Conservation (phyloP, 30 jellyfish, hydroid and myxozoan genomes). For the Chrysaora quinquecirrha region DNA sequence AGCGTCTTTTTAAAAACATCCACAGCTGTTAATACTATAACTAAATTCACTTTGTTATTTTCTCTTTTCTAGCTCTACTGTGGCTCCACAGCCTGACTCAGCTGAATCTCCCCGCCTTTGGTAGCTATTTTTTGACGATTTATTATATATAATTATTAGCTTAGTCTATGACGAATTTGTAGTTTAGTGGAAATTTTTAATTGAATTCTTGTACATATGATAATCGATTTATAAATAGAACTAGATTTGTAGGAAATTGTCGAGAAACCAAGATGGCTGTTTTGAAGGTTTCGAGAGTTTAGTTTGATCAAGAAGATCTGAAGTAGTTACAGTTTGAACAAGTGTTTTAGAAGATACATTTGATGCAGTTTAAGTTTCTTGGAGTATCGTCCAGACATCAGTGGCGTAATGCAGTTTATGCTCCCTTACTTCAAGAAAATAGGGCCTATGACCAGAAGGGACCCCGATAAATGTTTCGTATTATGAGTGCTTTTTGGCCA, state of each 20-base stretch:
- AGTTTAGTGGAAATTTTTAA: not conserved
- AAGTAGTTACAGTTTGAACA: not conserved
- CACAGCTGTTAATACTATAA: too few relatives aligned
- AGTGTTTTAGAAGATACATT: not conserved
- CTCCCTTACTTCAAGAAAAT: too few relatives aligned
- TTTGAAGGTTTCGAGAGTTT: not conserved
- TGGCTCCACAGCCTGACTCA: conserved; percentile 95
- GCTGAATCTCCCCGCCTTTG: conserved; percentile 94
- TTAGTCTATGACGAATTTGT: not conserved
- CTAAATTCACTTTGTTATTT: too few relatives aligned
- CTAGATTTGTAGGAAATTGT: not conserved
- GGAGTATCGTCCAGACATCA: not conserved
- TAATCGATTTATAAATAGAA: not conserved
- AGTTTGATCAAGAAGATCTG: not conserved
- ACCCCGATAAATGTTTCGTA: too few relatives aligned
- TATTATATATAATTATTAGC: not conserved
- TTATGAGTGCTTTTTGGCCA: too few relatives aligned
- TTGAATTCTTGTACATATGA: not conserved
- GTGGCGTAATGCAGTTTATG: too few relatives aligned
- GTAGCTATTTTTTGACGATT: conserved; percentile 62
- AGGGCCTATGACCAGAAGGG: too few relatives aligned
- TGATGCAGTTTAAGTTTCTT: not conserved
- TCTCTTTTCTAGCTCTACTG: conserved; percentile 78
- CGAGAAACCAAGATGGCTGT: not conserved
- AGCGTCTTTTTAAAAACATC: too few relatives aligned